Evolutionary conservation across 1,140 invertebrate species (phyloP).

Genomic region (Drosophila bipectinata): DNA sequence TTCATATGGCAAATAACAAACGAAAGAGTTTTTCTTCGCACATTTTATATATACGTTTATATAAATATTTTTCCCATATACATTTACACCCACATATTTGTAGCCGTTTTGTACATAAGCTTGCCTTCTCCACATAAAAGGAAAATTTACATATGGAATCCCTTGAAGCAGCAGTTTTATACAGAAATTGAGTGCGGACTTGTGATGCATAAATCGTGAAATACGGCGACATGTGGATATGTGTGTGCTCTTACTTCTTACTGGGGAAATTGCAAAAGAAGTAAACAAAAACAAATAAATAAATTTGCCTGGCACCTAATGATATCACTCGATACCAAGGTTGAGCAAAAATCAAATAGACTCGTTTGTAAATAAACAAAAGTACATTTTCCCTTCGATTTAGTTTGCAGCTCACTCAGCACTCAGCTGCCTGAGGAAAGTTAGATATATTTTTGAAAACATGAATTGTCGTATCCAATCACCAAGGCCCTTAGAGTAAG

Average conservation of each 20-base stretch:
- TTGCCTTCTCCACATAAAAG: constrained; percentile 12
- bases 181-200: constrained; percentile 40
- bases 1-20: constrained; percentile 50
- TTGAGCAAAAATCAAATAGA: constrained; percentile 32
- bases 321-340: constrained; percentile 32
- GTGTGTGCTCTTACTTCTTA: constrained; percentile 12
- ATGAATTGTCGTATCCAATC: not conserved
- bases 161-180: constrained; percentile 25
- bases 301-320: constrained; percentile 28
- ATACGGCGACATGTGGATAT: constrained; percentile 5
- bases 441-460: constrained; percentile 2
- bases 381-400: constrained; percentile 10
- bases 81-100: constrained; percentile 31
- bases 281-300: constrained; percentile 35
- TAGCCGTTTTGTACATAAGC: constrained; percentile 27
- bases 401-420: constrained; percentile 8
- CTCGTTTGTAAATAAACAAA: constrained; percentile 23
- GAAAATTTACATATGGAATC: constrained; percentile 37
- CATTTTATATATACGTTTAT: not conserved
- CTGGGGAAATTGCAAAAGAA: constrained; percentile 18
- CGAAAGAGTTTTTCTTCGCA: constrained; percentile 25
- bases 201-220: constrained; percentile 29
- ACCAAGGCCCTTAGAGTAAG: not conserved
- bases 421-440: not conserved
- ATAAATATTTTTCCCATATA: constrained; percentile 7